A percentile compares a stretch with the other conserved stretches of the same genome.
phyloP scores from a whole-genome alignment of 2,888 invertebrate species.

The Augochlorella aurata region DNA sequence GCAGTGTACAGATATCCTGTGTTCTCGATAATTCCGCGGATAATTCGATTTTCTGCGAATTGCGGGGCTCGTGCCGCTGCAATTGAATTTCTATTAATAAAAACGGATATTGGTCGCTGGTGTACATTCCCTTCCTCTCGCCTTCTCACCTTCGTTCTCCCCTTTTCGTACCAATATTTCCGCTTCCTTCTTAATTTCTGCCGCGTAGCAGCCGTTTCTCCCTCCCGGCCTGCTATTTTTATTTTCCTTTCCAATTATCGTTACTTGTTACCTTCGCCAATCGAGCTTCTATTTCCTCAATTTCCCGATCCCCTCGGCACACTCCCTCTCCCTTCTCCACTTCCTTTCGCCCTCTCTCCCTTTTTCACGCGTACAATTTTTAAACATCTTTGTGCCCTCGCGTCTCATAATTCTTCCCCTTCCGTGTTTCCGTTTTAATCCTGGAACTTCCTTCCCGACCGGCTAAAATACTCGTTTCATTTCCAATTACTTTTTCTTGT shows the following conservation, averaged over 20 bases:
- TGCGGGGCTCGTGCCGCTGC: conserved; percentile 71
- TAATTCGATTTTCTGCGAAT: conserved; percentile 78
- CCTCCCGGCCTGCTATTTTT: conserved; percentile 15
- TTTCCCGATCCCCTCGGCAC: not conserved
- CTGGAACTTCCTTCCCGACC: conserved; percentile 10
- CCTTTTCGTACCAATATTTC: conserved; percentile 32
- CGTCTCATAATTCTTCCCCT: not conserved
- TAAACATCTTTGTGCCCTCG: not conserved
- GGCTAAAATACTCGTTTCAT: conserved; percentile 29
- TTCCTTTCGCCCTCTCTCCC: too few relatives aligned
- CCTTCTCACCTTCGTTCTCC: conserved; percentile 19
- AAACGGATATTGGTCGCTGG: conserved; percentile 73
- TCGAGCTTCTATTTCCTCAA: conserved; percentile 12
- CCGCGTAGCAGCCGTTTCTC: conserved; percentile 28
- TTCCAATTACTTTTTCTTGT: conserved; percentile 43
- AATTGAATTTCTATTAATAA: conserved; percentile 79
- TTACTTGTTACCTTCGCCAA: conserved; percentile 17
- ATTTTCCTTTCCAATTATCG: conserved; percentile 41
- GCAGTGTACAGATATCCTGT: conserved; percentile 58
- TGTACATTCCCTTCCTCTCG: conserved; percentile 37
- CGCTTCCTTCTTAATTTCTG: conserved; percentile 33
- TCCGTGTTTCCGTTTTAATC: not conserved
- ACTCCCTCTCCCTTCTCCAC: not conserved
- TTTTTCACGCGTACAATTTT: not conserved
- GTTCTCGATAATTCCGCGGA: conserved; percentile 76